Percentiles rank a stretch among this genome's conserved stretches.
Conservation (phyloP, 2,113 vertebrate species). For the Mastomys coucha region DNA sequence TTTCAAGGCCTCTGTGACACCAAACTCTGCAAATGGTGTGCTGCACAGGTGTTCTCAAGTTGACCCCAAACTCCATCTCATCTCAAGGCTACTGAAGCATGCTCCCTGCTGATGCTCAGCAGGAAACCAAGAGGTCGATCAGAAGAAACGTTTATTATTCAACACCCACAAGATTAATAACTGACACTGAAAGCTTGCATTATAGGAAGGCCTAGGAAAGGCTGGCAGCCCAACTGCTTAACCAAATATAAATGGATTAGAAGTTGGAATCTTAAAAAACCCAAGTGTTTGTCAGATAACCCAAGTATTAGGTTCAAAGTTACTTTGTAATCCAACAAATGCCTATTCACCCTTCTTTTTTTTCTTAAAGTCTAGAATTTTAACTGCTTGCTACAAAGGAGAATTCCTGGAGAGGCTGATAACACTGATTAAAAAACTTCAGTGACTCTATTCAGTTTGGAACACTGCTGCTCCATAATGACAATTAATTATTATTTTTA, state of each 20-base stretch:
- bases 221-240: not conserved
- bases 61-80: constrained; percentile 27
- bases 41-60: not conserved
- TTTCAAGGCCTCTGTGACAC: not conserved
- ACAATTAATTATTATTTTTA: not conserved
- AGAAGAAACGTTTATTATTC: constrained; percentile 28
- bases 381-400: not conserved
- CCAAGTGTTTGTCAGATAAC: not conserved
- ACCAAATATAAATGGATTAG: not conserved
- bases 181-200: not conserved
- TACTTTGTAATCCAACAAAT: not conserved
- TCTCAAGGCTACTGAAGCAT: not conserved
- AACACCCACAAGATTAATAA: not conserved
- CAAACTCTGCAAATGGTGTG: not conserved
- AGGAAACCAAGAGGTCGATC: constrained; percentile 30
- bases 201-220: not conserved
- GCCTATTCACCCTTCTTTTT: not conserved
- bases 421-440: not conserved
- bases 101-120: not conserved
- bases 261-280: not conserved
- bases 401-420: not conserved
- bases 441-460: no score
- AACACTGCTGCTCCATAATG: not conserved
- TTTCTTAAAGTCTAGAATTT: not conserved
- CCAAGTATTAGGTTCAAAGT: constrained; percentile 10